Evolutionary conservation across 2,113 vertebrate genomes (phyloP), one percentile per base, ranked within the genome.

Genomic region (Pollimyrus isidori): DNA sequence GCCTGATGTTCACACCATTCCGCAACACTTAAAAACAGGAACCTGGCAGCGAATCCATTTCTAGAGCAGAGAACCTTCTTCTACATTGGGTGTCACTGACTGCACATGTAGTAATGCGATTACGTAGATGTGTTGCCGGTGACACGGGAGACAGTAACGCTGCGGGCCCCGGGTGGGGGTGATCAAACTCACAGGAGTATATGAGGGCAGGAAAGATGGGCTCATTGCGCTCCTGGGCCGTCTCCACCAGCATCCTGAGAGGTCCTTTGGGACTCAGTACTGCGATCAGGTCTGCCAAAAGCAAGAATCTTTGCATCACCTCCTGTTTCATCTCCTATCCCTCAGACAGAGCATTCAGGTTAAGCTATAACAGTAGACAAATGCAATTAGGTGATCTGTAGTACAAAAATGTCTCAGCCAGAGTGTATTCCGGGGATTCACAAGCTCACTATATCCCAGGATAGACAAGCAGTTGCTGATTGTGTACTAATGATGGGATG

Each of bases 141-240:
- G 53, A 87, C 23, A n/a, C 0, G 17, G 17, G 17, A 30, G 49
- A 86, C 49, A 26, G 19, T 48, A 86, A 10, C 4, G 15, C 84
- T 50, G 46, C 21, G 35, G 19, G 84, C 26, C 13, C 26, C 30
- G 19, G 11, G 23, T 9, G 39, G 58, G 0, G 58, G 21, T 21
- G 7, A 10, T 7, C 15, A 76, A 39, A 97, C 97, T 97, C 94
- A 99, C 98, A 99, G 3, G 98, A 99, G 93, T 99, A 99, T 92
- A 99, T 99, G 92, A 99, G 95, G 1, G 98, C 98, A 11, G 98
- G 98, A 91, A 99, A 99, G 92, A 99, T 99, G 90, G 98, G 98
- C 91, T 99, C 98, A 2, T 99, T 99, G 76, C 98, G 96, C 87
- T 99, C 98, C 95, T 99, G 98, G 7, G 98, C 98, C 0, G 97